A percentile compares a stretch with the other conserved stretches of the same genome.
Conservation (phyloP, 1,140 invertebrate genomes). For the Aphelenchoides avenae region DNA sequence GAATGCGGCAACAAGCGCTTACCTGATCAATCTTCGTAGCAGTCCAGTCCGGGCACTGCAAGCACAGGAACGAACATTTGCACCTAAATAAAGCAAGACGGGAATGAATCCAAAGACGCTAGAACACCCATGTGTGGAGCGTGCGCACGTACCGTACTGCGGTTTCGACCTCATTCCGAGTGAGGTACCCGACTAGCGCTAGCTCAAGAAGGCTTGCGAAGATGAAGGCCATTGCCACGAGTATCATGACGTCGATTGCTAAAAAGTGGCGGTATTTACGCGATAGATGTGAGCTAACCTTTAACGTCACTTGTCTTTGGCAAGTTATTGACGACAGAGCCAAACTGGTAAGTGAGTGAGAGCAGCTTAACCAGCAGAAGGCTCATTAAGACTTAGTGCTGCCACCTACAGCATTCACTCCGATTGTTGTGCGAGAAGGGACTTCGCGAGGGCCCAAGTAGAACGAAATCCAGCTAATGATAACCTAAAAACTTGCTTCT, state of each 20-base stretch:
- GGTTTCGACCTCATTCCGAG: conserved; percentile 30
- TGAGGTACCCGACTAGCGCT: conserved; percentile 55
- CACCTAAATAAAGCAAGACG: conserved; percentile 35
- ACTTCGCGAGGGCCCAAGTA: conserved; percentile 55
- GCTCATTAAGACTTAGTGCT: conserved; percentile 18
- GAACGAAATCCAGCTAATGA: conserved; percentile 59
- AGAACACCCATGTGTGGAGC: neutral
- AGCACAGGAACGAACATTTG: conserved; percentile 50
- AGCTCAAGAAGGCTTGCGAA: conserved; percentile 43
- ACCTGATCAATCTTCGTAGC: conserved; percentile 54
- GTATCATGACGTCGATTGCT: conserved; percentile 58
- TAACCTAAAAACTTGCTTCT: too few species aligned
- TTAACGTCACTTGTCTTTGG: conserved; percentile 59
- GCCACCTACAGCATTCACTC: conserved; percentile 47
- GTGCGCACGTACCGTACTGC: conserved; percentile 16
- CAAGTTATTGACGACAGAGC: conserved; percentile 54
- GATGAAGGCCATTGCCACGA: conserved; percentile 50
- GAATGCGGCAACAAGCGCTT: neutral
- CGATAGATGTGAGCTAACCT: too few species aligned
- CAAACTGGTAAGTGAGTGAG: conserved; percentile 54
- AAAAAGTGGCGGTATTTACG: too few species aligned
- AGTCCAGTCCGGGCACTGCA: conserved; percentile 52
- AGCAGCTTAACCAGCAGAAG: conserved; percentile 40
- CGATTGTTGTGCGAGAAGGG: conserved; percentile 57
- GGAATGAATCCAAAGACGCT: neutral